Conservation (phyloP, 2,888 invertebrate genomes). For the Drosophila siamana region DNA sequence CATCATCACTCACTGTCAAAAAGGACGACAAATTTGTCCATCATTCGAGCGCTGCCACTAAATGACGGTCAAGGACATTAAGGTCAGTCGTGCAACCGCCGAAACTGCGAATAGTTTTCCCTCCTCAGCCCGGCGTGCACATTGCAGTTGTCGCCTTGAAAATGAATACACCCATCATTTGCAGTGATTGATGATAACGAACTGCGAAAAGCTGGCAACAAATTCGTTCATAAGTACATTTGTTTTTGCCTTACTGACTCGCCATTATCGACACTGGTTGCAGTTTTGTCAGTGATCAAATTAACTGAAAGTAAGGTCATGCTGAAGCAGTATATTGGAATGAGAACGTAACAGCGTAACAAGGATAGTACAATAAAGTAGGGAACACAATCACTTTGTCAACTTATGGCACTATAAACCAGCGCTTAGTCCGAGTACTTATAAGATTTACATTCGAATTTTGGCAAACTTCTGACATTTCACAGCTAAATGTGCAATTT, state of each 20-base stretch:
- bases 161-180: slow-evolving; percentile 23
- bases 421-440: background rate
- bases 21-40: slow-evolving; percentile 37
- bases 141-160: slow-evolving; percentile 43
- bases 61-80: slow-evolving; percentile 51
- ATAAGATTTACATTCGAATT: background rate
- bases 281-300: background rate
- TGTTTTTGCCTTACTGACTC: background rate
- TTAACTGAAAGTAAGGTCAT: no score
- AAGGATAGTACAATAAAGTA: no score
- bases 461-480: slow-evolving; percentile 8
- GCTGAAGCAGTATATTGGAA: background rate
- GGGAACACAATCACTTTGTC: background rate
- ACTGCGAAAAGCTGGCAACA: slow-evolving; percentile 33
- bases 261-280: background rate
- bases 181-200: slow-evolving; percentile 61
- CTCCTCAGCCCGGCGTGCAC: slow-evolving; percentile 20
- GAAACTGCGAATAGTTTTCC: slow-evolving; percentile 1
- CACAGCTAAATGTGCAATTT: background rate
- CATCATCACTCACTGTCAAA: slow-evolving; percentile 49
- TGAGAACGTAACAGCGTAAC: no score
- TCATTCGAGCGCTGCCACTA: slow-evolving; percentile 8
- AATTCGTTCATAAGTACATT: background rate
- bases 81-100: slow-evolving; percentile 35
- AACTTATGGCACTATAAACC: background rate